Evolutionary conservation across 2,113 vertebrate species (phyloP), one percentile per base, ranked within the genome.

Genomic region (Xerus inauris): DNA sequence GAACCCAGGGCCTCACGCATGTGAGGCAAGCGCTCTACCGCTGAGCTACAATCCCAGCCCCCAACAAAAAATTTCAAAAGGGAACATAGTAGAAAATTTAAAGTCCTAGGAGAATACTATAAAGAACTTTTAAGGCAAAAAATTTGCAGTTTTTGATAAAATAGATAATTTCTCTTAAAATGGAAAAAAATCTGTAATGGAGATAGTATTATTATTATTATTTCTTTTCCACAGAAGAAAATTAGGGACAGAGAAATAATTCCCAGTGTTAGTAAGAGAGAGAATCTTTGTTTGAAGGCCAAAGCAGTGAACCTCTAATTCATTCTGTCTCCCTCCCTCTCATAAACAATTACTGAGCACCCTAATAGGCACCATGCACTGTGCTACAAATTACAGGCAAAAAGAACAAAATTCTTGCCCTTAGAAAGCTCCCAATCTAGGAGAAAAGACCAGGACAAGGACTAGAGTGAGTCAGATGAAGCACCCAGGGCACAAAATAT

Each of bases 211-310:
- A 92, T 49, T 89, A 79, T 64, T 64, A 64, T 9, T 64, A 28
- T 83, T 95, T 85, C 10, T 89, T 97, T 81, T 92, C 62, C 67
- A 95, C 65, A 97, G 42, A 92, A 35, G 38, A 96, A 95, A 94
- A 42, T 73, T 22, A 94, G 35, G 17, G 59, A 83, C 24, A 92
- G 32, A 75, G 19, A 95, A 51, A n/a, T 90, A 94, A 88, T 77
- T 57, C 20, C 38, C 69, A 83, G 16, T 26, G n/a, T 35, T 42
- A 91, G 22, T 59, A 94, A 83, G 54, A 92, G 19, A 72, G 4
- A 57, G 57, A 80, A 45, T 62, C 72, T 42, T 45, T 11, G 73
- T 64, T 38, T 86, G 59, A 77, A 92, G 75, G 32, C 54, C 19
- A 49, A 28, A 35, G 24, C 45, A 85, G 40, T 84, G 28, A 73